Base-by-base conservation (phyloP, 1,140 invertebrate species). In the Heterodera carotae region DNA sequence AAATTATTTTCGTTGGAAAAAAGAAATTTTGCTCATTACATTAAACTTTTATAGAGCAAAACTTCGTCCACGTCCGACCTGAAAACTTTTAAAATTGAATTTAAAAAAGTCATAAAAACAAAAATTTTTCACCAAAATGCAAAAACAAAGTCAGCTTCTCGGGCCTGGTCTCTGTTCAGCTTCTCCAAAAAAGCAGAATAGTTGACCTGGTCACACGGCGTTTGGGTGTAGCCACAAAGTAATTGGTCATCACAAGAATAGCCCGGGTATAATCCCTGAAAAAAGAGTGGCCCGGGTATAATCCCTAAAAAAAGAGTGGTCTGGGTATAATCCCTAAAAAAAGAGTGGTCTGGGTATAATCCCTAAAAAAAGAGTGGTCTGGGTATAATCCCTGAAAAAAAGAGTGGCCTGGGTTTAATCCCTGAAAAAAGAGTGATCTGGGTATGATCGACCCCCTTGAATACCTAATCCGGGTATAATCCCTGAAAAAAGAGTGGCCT, bases 161-260 rank as follows among this genome's bases (percentile, higher is more conserved):
- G 66, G 15, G 48, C 75, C 18, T 81, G 83, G 71, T 84, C 80
- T 25, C 84, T 84, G 74, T 87, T 87, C 15, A 87, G 71, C 76
- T 85, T 86, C 72, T 87, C 86, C 43, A 87, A 73, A 75, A 87
- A 86, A 10, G 84, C 76, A 2, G 86, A 88, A 67, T 87, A 87
- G 70, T 87, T 84, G 64, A 81, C 59, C 77, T 87, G 85, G 29
- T 78, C 76, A 70, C 85, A 87, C 31, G 76, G 77, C 31, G 83
- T 69, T 33, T 81, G 79, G 18, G 85, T 86, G 76, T 87, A 86
- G 18, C 84, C 85, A 71, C 85, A 86, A 12, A 88, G 78, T 25
- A 86, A 43, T 83, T 86, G 68, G 71, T 87, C 85, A 43, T 88
- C 86, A 74, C 85, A 87, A 69, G 78, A 85, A 70, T 87, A 87